Conservation (phyloP, 2,888 invertebrate species). For the Drosophila setosimentum region DNA sequence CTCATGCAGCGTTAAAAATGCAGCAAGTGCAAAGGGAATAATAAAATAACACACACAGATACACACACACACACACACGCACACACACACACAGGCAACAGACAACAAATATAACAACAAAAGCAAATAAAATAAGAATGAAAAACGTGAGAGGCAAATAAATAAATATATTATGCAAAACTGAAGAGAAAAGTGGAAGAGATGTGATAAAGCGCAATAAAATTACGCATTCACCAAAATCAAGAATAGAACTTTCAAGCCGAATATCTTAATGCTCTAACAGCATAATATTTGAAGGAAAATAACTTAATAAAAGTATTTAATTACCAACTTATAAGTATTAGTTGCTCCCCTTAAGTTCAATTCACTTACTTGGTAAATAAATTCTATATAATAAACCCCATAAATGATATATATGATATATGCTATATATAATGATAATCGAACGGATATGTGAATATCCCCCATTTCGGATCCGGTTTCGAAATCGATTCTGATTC, state of each 20-base stretch:
- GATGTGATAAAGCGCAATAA: constrained; percentile 63
- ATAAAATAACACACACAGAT: constrained; percentile 4
- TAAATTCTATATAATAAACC: no score
- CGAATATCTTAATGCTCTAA: constrained; percentile 16
- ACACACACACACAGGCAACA: constrained; percentile 1
- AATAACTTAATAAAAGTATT: not conserved
- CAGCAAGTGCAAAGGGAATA: constrained; percentile 55
- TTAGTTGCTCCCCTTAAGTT: not conserved
- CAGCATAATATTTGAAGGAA: no score
- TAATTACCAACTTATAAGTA: not conserved
- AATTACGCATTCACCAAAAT: constrained; percentile 32
- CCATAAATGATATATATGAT: no score
- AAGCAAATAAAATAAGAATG: constrained; percentile 11
- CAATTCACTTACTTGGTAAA: no score
- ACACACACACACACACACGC: constrained; percentile 14
- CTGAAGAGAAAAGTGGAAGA: not conserved
- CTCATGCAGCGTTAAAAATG: constrained; percentile 57
- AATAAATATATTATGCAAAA: constrained; percentile 45
- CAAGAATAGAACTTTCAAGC: not conserved
- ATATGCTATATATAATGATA: no score
- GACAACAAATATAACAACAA: constrained; percentile 20
- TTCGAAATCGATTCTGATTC: not conserved
- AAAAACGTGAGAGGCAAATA: constrained; percentile 52
- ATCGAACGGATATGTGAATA: no score
- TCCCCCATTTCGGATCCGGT: no score